Conservation (phyloP, 2,888 invertebrate genomes). For the Acanthoscelides obtectus region DNA sequence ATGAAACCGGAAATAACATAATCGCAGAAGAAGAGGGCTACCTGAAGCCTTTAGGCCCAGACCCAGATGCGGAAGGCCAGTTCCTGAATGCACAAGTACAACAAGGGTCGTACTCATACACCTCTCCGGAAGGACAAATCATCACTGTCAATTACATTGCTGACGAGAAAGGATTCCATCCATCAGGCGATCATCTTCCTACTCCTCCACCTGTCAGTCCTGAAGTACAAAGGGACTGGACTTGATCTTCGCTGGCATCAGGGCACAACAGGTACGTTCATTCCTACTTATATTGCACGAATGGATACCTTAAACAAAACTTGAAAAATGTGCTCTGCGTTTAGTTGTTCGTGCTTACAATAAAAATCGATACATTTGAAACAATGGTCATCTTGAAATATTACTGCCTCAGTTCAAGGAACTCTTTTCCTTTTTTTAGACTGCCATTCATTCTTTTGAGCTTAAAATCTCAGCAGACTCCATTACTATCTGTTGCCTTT, state of each 20-base stretch:
- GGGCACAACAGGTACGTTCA: constrained; percentile 54
- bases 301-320: too few species aligned
- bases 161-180: constrained; percentile 78
- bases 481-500: too few species aligned
- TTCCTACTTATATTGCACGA: too few species aligned
- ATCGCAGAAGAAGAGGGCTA: constrained; percentile 74
- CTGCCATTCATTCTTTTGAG: too few species aligned
- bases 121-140: constrained; percentile 71
- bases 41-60: constrained; percentile 57
- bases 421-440: too few species aligned
- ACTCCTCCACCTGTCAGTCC: constrained; percentile 79
- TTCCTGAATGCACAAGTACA: constrained; percentile 67
- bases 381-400: too few species aligned
- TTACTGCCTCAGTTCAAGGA: too few species aligned
- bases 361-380: too few species aligned
- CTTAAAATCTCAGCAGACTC: too few species aligned
- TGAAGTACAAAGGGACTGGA: constrained; percentile 82
- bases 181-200: constrained; percentile 76
- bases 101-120: constrained; percentile 74
- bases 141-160: constrained; percentile 76
- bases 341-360: too few species aligned
- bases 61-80: constrained; percentile 52
- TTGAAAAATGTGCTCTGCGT: too few species aligned
- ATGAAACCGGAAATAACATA: constrained; percentile 81
- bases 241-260: constrained; percentile 80